Conservation (phyloP, 2,797 vertebrate genomes). For the Phoebastria nigripes region DNA sequence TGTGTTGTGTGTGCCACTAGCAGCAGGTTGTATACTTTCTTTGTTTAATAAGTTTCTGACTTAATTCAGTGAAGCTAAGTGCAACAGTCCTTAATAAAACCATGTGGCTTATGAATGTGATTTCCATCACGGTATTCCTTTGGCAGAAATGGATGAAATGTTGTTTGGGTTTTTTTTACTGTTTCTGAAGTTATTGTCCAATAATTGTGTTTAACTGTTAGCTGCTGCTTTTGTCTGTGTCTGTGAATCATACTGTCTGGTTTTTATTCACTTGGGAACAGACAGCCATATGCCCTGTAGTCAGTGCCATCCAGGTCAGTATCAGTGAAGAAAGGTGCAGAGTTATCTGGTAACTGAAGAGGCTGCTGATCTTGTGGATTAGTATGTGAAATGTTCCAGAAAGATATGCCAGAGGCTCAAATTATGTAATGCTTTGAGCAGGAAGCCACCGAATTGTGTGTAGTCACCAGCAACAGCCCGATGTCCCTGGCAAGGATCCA, state of each 20-base stretch:
- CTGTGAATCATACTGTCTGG: not conserved
- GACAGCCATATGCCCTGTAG: not conserved
- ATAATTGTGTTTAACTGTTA: not conserved
- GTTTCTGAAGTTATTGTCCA: not conserved
- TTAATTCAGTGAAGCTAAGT: not conserved
- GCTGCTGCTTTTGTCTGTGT: not conserved
- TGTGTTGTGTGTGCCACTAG: not conserved
- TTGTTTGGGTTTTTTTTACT: not conserved
- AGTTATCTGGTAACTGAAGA: not conserved
- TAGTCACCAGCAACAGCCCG: constrained; percentile 40
- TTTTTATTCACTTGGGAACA: not conserved
- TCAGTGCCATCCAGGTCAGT: not conserved
- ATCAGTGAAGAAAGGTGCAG: not conserved
- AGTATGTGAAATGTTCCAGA: not conserved
- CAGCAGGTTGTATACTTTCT: not conserved
- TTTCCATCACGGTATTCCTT: not conserved
- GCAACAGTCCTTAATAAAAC: not conserved
- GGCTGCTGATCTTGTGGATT: not conserved
- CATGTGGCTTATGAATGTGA: not conserved
- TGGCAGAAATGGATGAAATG: not conserved
- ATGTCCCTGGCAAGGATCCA: constrained; percentile 48
- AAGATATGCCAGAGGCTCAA: constrained; percentile 19
- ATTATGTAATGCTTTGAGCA: constrained; percentile 44
- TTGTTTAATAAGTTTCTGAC: not conserved
- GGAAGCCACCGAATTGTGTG: constrained; percentile 5